Evolutionary conservation across 2,113 vertebrate genomes (phyloP), one percentile per base, ranked within the genome.

Genomic region (Rafetus swinhoei): DNA sequence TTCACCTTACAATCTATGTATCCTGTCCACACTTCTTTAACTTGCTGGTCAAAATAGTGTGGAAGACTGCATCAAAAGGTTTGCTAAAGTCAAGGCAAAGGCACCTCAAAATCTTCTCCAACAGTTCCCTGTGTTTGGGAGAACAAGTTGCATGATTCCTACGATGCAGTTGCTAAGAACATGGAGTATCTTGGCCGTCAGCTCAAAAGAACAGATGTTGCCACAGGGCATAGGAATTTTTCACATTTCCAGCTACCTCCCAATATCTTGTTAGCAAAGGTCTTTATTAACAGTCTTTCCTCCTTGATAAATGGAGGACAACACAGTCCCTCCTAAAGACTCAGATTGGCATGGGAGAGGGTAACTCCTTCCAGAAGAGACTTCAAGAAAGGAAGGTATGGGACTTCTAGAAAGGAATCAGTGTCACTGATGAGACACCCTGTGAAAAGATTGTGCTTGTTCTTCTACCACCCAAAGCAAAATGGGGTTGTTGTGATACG

Each of bases 361-460:
- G 3, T 0, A 0, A 2, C 1, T 45, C 24, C 14, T 35, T 72
- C 69, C 32, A 72, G 21, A 35, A 72, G 10, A 39, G 16, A 74
- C 16, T 74, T 74, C 27, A 32, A 74, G 5, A 74, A 74, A 74
- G n/a, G 21, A 39, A 39, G 69, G 21, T 35, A 14, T 59, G 82
- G 87, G n/a, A 19, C 25, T 90, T 77, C 74, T 86, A 45, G 21
- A 55, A 81, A 69, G 57, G 18, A 80, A 1, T 11, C 57, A 35
- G 29, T 56, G 8, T 9, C 22, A 3, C 21, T 24, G 5, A 1
- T 1, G 52, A 80, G 84, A 4, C 90, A 59, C 13, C 13, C 24
- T 53, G 72, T 39, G 57, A n/a, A 76, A 83, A 39, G 27, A 0
- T 52, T 74, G 9, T 3, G 4, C 27, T 91, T 80, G 39, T 77